These are phyloP conservation scores for Drosophila stalkeri DNA, from an alignment of 2,888 invertebrate genomes.

Conservation along the genomic window DNA sequence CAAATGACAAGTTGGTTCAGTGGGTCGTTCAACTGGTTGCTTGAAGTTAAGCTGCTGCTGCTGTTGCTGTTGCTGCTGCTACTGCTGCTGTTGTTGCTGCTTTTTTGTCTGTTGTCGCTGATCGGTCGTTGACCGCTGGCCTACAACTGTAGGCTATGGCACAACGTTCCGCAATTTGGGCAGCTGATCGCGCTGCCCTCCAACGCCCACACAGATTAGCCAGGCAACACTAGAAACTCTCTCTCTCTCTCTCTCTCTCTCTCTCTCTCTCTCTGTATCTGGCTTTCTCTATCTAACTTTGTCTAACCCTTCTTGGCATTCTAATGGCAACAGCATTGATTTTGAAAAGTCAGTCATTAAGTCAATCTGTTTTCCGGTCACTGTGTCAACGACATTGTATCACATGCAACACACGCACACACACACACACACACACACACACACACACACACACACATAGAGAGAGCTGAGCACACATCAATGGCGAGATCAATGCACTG, in stretches of 20 bases:
- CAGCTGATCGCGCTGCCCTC: slow-evolving; percentile 25
- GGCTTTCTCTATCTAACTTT: neutral
- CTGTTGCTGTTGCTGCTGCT: slow-evolving; percentile 1
- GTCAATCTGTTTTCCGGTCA: slow-evolving; percentile 83
- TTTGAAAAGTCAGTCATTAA: slow-evolving; percentile 83
- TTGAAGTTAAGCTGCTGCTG: slow-evolving; percentile 35
- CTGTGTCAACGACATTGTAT: slow-evolving; percentile 82
- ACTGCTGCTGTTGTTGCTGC: slow-evolving; percentile 31
- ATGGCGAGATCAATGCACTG: slow-evolving; percentile 72
- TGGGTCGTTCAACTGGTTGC: slow-evolving; percentile 77
- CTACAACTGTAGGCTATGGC: slow-evolving; percentile 73
- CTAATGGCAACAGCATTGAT: slow-evolving; percentile 64
- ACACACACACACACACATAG: slow-evolving; percentile 10
- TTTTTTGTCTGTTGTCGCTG: slow-evolving; percentile 33
- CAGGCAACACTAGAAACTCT: neutral
- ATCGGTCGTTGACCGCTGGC: slow-evolving; percentile 76
- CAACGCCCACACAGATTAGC: slow-evolving; percentile 26
- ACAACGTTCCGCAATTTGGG: slow-evolving; percentile 43
- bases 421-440: slow-evolving; percentile 6
- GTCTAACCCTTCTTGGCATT: slow-evolving; percentile 45
- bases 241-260: neutral
- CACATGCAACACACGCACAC: slow-evolving; percentile 59
- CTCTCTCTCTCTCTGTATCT: neutral
- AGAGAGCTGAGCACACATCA: slow-evolving; percentile 26
- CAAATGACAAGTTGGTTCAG: slow-evolving; percentile 78